Conservation (phyloP, 2,888 invertebrate species). For the Leistus spinibarbis region DNA sequence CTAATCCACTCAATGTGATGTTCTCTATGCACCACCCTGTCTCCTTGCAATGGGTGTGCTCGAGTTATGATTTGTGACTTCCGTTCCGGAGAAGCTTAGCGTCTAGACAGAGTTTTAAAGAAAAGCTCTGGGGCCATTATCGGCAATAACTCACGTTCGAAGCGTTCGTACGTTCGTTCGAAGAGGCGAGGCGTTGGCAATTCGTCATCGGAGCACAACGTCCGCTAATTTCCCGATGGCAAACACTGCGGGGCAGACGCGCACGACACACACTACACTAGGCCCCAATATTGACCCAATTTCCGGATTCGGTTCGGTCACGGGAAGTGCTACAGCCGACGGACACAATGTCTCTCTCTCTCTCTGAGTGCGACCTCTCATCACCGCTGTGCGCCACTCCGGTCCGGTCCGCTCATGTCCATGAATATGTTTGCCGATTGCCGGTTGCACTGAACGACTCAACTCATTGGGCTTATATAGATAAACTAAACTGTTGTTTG, state of each 20-base stretch:
- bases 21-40: neutral
- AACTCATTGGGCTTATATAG: neutral
- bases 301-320: slow-evolving; percentile 14
- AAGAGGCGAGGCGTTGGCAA: neutral
- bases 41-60: neutral
- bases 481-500: neutral
- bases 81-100: neutral
- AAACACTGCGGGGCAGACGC: neutral
- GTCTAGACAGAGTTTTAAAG: slow-evolving; percentile 18
- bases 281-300: slow-evolving; percentile 20
- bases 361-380: neutral
- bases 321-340: slow-evolving; percentile 19
- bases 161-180: no score
- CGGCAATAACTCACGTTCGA: slow-evolving; percentile 17
- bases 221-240: slow-evolving; percentile 17
- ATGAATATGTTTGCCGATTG: neutral
- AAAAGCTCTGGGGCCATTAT: slow-evolving; percentile 17
- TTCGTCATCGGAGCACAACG: slow-evolving; percentile 3
- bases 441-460: neutral
- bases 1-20: neutral
- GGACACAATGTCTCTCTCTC: slow-evolving; percentile 14
- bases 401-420: neutral
- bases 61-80: neutral
- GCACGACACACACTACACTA: neutral
- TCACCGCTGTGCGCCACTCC: no score